Evolutionary conservation across 2,113 vertebrate genomes (phyloP).

Genomic region (Nerophis lumbriciformis): DNA sequence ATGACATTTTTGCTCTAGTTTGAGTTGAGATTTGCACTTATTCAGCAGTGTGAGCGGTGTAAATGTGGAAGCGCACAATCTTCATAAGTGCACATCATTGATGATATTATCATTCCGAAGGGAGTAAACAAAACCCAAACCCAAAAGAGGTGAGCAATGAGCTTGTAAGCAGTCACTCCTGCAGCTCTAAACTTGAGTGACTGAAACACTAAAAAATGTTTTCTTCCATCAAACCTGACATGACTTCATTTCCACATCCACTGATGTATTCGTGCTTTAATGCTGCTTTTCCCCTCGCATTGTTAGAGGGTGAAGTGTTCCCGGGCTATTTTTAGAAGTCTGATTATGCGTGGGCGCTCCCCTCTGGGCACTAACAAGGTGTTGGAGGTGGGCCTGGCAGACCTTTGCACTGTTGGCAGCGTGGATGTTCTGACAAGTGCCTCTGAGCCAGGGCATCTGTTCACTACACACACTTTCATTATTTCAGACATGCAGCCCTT

Average conservation of each 20-base stretch:
- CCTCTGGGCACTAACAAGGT: constrained; percentile 46
- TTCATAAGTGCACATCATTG: not conserved
- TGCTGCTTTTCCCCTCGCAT: no score
- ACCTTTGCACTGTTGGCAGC: constrained; percentile 42
- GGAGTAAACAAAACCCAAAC: not conserved
- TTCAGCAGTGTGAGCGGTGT: not conserved
- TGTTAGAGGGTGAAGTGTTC: not conserved
- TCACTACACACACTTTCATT: constrained; percentile 21
- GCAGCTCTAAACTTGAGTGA: not conserved
- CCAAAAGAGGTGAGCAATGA: not conserved
- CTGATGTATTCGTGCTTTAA: no score
- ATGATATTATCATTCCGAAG: not conserved
- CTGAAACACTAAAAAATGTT: not conserved
- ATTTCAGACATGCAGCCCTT: no score
- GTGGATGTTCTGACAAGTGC: constrained; percentile 33
- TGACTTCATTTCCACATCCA: not conserved
- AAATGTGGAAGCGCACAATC: not conserved
- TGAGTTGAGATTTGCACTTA: no score
- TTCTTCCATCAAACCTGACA: not conserved
- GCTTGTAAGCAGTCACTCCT: not conserved
- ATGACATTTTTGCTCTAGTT: not conserved
- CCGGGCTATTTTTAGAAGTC: constrained; percentile 46
- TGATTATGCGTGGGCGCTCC: constrained; percentile 44
- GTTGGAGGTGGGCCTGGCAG: constrained; percentile 32
- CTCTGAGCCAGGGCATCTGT: constrained; percentile 20